Conservation (phyloP, 2,113 vertebrate genomes). For the Epinephelus lanceolatus region DNA sequence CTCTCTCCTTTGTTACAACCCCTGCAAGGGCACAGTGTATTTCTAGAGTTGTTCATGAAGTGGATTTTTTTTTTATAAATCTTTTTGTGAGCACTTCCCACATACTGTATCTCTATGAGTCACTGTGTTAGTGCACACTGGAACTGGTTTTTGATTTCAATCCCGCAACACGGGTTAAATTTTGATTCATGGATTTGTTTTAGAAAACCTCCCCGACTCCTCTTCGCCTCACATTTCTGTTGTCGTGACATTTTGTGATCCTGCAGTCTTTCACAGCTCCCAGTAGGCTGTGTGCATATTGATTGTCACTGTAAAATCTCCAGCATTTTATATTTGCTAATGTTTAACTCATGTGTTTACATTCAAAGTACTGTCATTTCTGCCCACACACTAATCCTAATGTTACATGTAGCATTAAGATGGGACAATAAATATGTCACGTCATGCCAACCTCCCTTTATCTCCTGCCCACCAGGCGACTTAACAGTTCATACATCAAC, state of each 20-base stretch:
- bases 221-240: conserved; percentile 18
- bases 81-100: conserved; percentile 39
- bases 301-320: neutral
- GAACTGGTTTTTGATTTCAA: conserved; percentile 38
- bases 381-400: conserved; percentile 7
- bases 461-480: neutral
- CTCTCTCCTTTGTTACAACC: conserved; percentile 30
- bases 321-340: conserved; percentile 13
- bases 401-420: neutral
- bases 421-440: neutral
- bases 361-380: conserved; percentile 1
- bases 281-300: neutral
- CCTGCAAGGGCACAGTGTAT: conserved; percentile 48
- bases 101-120: conserved; percentile 37
- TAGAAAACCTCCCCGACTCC: conserved; percentile 12
- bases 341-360: conserved; percentile 1
- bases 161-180: conserved; percentile 2
- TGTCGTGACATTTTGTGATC: conserved; percentile 44
- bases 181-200: conserved; percentile 30
- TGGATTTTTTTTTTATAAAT: conserved; percentile 11
- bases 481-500: neutral
- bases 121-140: conserved; percentile 37
- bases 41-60: conserved; percentile 41
- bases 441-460: neutral
- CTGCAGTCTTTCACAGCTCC: conserved; percentile 14